Base-by-base conservation (phyloP, 2,113 vertebrate genomes). In the Lasiurus cinereus region DNA sequence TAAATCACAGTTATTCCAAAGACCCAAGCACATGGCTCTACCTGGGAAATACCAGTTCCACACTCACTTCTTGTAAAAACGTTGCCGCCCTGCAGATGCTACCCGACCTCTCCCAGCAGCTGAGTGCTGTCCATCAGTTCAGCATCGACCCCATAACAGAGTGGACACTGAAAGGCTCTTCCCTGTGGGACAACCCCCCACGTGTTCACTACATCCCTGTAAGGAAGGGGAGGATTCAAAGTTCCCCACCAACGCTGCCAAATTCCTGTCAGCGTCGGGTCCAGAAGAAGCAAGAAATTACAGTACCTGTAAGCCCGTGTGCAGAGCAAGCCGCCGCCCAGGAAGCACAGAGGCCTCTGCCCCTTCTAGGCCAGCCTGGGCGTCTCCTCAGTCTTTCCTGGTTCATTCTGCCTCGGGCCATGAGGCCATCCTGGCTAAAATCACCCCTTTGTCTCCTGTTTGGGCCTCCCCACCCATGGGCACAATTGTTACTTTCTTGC, bases 1-100 rank as follows among this genome's bases (percentile, higher is more conserved):
- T 21, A 67, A 92, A 79, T 50, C 56, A 64, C 54, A 16, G 48
- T 79, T 56, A 15, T 74, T 90, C 46, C 52, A 33, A 89, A 91
- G 54, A 70, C 39, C 46, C 19, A n/a, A 50, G 48, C 56, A 36
- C 33, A 11, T 2, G 43, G 72, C 29, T 59, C 33, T 50, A 2
- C 36, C 73, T 79, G 76, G 84, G 79, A 83, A 83, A 69, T 18
- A 31, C 33, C 16, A 22, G 43, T 39, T 9, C 33, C 15, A 29
- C 24, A 0, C 0, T 69, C 48, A 64, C 21, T 6, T 88, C n/a
- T 64, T 39, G 39, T 46, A 27, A 82, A 79, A 48, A 15, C 4
- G 50, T 62, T 22, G 54, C 59, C 27, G 54, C n/a, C 31, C 29
- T 0, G 48, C 21, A 59, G 33, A 19, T 36, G 29, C 59, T 10